Evolutionary conservation across 2,797 vertebrate species (phyloP).

Genomic region (Amazona ochrocephala): DNA sequence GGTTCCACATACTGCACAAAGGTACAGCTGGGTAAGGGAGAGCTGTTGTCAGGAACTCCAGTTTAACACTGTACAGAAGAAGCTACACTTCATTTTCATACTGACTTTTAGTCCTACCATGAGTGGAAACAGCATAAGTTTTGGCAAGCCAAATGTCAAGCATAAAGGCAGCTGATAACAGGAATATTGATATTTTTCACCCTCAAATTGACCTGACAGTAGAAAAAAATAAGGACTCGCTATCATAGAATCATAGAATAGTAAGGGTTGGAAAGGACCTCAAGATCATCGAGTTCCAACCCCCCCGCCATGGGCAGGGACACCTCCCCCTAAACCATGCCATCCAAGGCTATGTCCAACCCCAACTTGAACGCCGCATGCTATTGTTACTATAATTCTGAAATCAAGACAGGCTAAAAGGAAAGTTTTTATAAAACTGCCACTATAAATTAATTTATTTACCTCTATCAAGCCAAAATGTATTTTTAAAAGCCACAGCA

Average conservation of each 20-base stretch:
- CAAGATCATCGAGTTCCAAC: too few relatives aligned
- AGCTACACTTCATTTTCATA: background rate
- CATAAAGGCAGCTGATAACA: background rate
- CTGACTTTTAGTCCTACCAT: background rate
- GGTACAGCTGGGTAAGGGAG: background rate
- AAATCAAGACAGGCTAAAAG: slow-evolving; percentile 20
- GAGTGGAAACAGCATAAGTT: background rate
- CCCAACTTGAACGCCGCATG: background rate
- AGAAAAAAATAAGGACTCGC: background rate
- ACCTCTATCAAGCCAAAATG: slow-evolving; percentile 10
- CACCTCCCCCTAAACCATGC: too few relatives aligned
- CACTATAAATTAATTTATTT: slow-evolving; percentile 17
- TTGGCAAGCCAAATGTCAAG: background rate
- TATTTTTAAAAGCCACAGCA: slow-evolving; percentile 51
- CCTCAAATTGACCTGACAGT: background rate
- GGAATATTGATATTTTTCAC: background rate
- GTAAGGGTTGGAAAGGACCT: too few relatives aligned
- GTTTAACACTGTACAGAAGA: background rate
- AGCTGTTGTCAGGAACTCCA: background rate
- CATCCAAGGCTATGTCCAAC: too few relatives aligned
- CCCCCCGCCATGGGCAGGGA: too few relatives aligned
- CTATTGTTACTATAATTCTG: background rate
- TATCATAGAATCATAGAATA: background rate
- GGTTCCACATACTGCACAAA: background rate
- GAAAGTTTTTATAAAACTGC: background rate